Evolutionary conservation across 2,113 vertebrate species (phyloP).

Genomic region (Cettia cetti): DNA sequence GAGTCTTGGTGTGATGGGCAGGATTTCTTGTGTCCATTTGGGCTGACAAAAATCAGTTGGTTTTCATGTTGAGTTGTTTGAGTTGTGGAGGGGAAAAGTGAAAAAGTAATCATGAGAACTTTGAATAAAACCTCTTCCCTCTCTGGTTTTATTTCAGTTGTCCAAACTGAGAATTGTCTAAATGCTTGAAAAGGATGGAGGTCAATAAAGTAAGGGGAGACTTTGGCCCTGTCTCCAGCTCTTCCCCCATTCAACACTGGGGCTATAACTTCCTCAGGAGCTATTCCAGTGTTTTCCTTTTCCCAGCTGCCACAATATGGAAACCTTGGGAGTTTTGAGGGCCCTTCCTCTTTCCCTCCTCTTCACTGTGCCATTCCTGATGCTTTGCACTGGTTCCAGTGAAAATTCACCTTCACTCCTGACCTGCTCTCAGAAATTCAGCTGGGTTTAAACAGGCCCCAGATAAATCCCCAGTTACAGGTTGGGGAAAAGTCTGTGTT

Average conservation of each 20-base stretch:
- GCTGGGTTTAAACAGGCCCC: background rate
- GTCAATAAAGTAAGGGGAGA: background rate
- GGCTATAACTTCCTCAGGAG: background rate
- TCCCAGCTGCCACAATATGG: background rate
- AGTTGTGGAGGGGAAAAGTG: background rate
- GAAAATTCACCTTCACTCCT: background rate
- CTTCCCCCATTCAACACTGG: background rate
- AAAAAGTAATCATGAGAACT: background rate
- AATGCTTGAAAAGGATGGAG: background rate
- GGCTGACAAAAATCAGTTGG: background rate
- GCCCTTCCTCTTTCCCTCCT: background rate
- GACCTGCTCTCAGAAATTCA: background rate
- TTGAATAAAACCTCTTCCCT: background rate
- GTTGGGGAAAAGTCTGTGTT: background rate
- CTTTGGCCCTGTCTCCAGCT: background rate
- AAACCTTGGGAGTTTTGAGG: background rate
- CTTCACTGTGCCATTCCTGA: background rate
- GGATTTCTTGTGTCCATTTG: background rate
- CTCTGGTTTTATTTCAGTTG: background rate
- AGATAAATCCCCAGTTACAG: background rate
- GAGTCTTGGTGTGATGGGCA: background rate
- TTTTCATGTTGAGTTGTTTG: background rate
- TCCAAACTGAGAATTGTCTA: background rate
- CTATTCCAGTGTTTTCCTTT: background rate
- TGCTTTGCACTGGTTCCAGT: background rate